Percentiles rank a stretch among this genome's conserved stretches.
These are phyloP conservation scores for Phoxinus dragarum DNA, from an alignment of 2,797 vertebrate species.

Conservation along the genomic window DNA sequence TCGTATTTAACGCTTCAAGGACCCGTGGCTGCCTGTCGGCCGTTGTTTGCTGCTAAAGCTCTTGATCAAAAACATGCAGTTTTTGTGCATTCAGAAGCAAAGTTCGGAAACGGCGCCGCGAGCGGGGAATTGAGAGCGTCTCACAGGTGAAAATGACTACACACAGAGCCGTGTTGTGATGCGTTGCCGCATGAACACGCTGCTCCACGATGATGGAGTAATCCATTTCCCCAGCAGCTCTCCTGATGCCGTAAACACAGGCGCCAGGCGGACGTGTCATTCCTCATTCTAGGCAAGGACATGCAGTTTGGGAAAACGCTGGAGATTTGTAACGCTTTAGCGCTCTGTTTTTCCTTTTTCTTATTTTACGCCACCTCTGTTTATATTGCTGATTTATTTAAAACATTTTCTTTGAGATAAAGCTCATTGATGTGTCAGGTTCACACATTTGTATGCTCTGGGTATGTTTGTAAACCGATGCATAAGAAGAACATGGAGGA, in stretches of 20 bases:
- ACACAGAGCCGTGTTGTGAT: constrained; percentile 76
- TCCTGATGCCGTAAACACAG: constrained; percentile 83
- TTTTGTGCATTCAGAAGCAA: constrained; percentile 53
- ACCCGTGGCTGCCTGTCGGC: not conserved
- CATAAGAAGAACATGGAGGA: constrained; percentile 69
- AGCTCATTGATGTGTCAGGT: constrained; percentile 77
- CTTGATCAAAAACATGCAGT: constrained; percentile 53
- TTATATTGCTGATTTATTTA: constrained; percentile 82
- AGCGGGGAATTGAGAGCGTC: constrained; percentile 65
- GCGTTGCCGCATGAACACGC: constrained; percentile 70
- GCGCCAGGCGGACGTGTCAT: constrained; percentile 79
- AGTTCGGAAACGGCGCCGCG: constrained; percentile 31
- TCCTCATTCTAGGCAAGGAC: constrained; percentile 69
- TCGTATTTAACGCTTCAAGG: constrained; percentile 21
- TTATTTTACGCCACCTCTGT: constrained; percentile 71
- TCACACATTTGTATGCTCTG: constrained; percentile 75
- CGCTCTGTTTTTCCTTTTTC: constrained; percentile 65
- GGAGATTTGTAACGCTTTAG: constrained; percentile 81
- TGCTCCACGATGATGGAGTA: constrained; percentile 76
- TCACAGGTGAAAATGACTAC: constrained; percentile 83
- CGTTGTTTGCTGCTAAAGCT: constrained; percentile 34
- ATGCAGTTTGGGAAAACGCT: constrained; percentile 69
- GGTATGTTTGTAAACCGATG: constrained; percentile 74
- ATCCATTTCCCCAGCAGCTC: constrained; percentile 82
- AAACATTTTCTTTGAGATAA: constrained; percentile 76